Evolutionary conservation across 2,888 invertebrate genomes (phyloP).

Genomic region (Pyrochroa serraticornis): DNA sequence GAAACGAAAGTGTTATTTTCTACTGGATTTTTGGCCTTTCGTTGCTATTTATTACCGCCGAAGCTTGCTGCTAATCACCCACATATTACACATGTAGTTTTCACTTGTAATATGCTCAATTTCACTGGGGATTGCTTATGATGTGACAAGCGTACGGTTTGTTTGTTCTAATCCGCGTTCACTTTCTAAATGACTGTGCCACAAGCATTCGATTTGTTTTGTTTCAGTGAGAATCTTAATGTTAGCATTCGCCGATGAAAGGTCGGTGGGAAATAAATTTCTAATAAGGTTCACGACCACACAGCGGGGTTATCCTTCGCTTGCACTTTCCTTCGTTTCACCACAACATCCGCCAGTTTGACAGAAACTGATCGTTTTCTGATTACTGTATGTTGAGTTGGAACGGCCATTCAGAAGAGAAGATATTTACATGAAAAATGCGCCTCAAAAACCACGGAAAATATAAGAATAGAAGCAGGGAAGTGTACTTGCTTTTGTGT

Average conservation of each 20-base stretch:
- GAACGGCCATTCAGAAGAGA: no score
- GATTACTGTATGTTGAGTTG: no score
- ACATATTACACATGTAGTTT: slow-evolving; percentile 19
- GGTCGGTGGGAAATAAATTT: neutral
- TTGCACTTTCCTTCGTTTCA: no score
- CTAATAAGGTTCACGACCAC: no score
- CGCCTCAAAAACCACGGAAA: no score
- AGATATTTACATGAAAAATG: no score
- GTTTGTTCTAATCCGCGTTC: slow-evolving; percentile 15
- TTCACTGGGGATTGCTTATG: slow-evolving; percentile 14
- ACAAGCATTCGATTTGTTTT: slow-evolving; percentile 10
- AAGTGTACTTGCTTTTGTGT: no score
- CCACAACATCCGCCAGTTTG: no score
- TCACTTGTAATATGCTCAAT: slow-evolving; percentile 18
- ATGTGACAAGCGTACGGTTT: slow-evolving; percentile 20
- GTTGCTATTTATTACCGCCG: slow-evolving; percentile 3
- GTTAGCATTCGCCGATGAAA: slow-evolving; percentile 5
- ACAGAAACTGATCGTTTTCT: no score
- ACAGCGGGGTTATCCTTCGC: no score
- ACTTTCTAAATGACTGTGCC: slow-evolving; percentile 18
- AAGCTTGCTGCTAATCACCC: slow-evolving; percentile 16
- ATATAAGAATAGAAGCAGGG: no score
- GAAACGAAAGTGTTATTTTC: slow-evolving; percentile 19
- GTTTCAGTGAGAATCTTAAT: slow-evolving; percentile 12
- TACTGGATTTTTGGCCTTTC: slow-evolving; percentile 1